Percentiles rank a stretch among this genome's conserved stretches.
Evolutionary conservation across 2,888 invertebrate genomes (phyloP).

Genomic region (Troilus luridus): DNA sequence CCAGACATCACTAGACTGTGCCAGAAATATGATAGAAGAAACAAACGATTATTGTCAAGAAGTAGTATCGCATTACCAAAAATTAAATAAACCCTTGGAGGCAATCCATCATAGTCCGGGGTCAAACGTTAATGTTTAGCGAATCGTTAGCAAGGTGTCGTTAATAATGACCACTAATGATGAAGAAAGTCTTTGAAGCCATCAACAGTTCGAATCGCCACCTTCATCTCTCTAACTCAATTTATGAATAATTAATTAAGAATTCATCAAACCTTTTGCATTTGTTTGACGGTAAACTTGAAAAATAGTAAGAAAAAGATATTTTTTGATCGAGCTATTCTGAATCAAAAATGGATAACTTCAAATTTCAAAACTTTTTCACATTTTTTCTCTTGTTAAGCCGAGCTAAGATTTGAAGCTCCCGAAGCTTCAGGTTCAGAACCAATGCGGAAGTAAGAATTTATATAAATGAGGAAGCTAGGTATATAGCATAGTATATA

Average conservation of each 20-base stretch:
- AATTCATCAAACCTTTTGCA: neutral
- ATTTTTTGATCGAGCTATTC: no score
- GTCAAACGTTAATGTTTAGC: conserved; percentile 44
- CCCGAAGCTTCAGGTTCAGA: no score
- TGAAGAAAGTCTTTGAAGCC: neutral
- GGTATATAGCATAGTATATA: no score
- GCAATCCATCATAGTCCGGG: neutral
- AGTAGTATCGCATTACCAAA: conserved; percentile 15
- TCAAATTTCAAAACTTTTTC: no score
- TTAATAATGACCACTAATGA: conserved; percentile 49
- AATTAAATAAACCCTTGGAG: conserved; percentile 16
- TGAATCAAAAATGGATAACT: no score
- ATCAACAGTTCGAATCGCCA: conserved; percentile 1
- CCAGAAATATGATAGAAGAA: neutral
- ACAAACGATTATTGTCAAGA: neutral
- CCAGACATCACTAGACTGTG: neutral
- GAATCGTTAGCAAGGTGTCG: conserved; percentile 39
- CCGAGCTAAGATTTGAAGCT: no score
- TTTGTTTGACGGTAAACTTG: no score
- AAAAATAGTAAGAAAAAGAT: no score
- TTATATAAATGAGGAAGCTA: no score
- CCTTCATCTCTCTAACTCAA: neutral
- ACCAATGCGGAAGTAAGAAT: no score
- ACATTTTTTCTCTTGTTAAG: no score
- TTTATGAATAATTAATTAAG: neutral